Evolutionary conservation across 2,797 vertebrate species (phyloP), one percentile per base, ranked within the genome.

Genomic region (Sebastes reedi): DNA sequence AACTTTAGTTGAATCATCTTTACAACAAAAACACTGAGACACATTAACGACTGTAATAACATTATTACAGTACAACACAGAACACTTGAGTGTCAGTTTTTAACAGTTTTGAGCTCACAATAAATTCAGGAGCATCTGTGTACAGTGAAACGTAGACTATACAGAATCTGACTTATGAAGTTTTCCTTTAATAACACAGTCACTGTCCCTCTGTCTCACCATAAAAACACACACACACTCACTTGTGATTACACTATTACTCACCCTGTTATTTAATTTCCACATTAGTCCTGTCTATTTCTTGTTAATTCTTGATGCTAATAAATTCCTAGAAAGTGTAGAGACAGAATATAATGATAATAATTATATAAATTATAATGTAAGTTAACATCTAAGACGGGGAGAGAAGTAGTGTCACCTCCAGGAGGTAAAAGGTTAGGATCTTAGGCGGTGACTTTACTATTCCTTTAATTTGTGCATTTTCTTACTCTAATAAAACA

Each of bases 221-320:
- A 50, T 46, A 72, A 58, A 72, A 13, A 82, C 25, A 64, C 55
- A 39, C 8, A 54, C 55, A 50, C 9, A 52, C 56, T 78, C 42
- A 81, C 69, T 69, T 34, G 55, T 73, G 65, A 85, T 83, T 68
- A 80, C 80, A 20, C 55, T 30, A 72, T 81, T 75, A 77, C 62
- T 79, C 68, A 75, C 16, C 67, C 80, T 81, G 14, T 79, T 55
- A 83, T 88, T 75, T 82, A 16, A 86, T 82, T 84, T 79, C 66
- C 4, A 27, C 80, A 76, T 85, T 64, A 74, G 65, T 71, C 85
- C 73, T 84, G 74, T 39, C 36, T 39, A 39, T 39, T 13, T 39
- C 36, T 14, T 14, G 36, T 42, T 42, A 42, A 42, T 42, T 42
- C 42, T 46, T 46, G 42, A 46, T 8, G 42, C 42, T 46, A 18